phyloP scores from a whole-genome alignment of 2,888 invertebrate species.

The Eupithecia insigniata region DNA sequence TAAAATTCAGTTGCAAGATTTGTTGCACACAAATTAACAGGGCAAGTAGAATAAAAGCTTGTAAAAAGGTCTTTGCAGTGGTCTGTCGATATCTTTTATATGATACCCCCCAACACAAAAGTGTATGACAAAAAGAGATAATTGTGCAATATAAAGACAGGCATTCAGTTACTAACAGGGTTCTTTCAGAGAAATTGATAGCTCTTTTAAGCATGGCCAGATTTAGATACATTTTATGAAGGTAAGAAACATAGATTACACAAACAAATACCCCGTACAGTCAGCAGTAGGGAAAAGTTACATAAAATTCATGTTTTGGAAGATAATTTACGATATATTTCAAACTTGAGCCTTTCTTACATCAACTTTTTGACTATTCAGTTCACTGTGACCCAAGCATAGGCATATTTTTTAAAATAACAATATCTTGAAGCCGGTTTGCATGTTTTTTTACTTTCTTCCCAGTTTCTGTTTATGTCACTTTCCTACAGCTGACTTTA shows the following conservation, averaged over 20 bases:
- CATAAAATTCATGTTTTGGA: neutral
- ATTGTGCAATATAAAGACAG: neutral
- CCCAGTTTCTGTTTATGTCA: neutral
- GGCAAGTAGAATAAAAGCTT: too few relatives aligned
- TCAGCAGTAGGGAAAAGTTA: neutral
- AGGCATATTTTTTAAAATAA: neutral
- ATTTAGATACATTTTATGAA: neutral
- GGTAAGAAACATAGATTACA: neutral
- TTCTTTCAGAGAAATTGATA: neutral
- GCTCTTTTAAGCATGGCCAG: neutral
- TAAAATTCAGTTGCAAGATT: too few relatives aligned
- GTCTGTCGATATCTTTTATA: neutral
- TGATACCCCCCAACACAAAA: neutral
- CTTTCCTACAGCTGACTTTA: constrained; percentile 11
- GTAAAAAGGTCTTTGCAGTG: neutral
- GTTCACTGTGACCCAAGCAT: neutral
- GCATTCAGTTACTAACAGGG: neutral
- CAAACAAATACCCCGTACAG: neutral
- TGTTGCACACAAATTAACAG: too few relatives aligned
- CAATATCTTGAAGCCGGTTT: neutral
- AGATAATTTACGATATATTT: neutral
- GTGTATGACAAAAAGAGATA: neutral
- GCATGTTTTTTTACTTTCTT: neutral
- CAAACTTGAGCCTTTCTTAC: neutral
- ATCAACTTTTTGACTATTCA: neutral